Conservation (phyloP, 2,888 invertebrate species). For the Sarcophaga caerulescens region DNA sequence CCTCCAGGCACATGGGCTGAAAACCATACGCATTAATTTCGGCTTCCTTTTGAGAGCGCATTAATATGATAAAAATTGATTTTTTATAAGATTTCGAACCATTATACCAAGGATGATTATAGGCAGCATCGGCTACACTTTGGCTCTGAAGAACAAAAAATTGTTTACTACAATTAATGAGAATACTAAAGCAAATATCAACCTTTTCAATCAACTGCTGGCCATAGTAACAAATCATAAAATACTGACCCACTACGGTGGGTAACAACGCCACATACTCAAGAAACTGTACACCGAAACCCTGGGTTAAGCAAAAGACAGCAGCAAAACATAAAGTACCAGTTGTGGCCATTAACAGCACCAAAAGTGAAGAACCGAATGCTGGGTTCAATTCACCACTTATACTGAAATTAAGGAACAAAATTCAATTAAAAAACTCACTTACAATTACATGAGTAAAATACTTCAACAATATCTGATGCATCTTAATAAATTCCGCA, state of each 20-base stretch:
- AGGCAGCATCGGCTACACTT: slow-evolving; percentile 70
- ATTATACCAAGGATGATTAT: slow-evolving; percentile 73
- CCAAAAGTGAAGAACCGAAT: slow-evolving; percentile 68
- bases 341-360: slow-evolving; percentile 64
- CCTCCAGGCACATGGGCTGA: slow-evolving; percentile 71
- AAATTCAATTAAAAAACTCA: background rate
- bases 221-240: slow-evolving; percentile 70
- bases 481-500: slow-evolving; percentile 67
- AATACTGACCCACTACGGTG: slow-evolving; percentile 68
- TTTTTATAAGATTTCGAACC: slow-evolving; percentile 73
- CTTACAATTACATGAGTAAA: background rate
- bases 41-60: slow-evolving; percentile 72
- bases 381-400: slow-evolving; percentile 67
- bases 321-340: slow-evolving; percentile 69
- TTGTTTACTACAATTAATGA: background rate
- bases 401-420: slow-evolving; percentile 59
- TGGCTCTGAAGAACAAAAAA: slow-evolving; percentile 70
- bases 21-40: slow-evolving; percentile 73
- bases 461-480: slow-evolving; percentile 71
- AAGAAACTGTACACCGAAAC: slow-evolving; percentile 64
- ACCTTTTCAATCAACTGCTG: slow-evolving; percentile 68
- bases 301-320: slow-evolving; percentile 55
- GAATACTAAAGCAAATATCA: background rate
- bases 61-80: slow-evolving; percentile 71
- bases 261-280: slow-evolving; percentile 68